Percentiles rank a stretch among this genome's conserved stretches.
Evolutionary conservation across 2,888 invertebrate genomes (phyloP).

Genomic region (Lepidochitona cinerea): DNA sequence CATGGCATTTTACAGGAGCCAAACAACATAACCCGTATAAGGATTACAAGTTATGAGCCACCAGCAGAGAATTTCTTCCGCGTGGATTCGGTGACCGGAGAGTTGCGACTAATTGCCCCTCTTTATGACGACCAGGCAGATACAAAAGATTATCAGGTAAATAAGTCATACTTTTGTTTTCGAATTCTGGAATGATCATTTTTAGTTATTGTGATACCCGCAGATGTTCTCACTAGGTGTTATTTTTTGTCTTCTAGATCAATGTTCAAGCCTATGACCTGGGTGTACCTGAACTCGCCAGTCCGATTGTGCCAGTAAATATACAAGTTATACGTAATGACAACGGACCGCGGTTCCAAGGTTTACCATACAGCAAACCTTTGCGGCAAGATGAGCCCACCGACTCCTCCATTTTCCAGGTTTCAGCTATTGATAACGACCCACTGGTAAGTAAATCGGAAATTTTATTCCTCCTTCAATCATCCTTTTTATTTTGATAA

Average conservation of each 20-base stretch:
- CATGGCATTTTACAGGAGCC: not conserved
- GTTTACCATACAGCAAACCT: not conserved
- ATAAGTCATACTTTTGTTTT: not conserved
- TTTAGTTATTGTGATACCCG: too few species aligned
- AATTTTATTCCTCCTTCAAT: not conserved
- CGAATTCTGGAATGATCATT: too few species aligned
- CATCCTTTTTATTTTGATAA: not conserved
- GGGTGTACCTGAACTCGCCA: slow-evolving; percentile 22
- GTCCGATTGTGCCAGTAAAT: not conserved
- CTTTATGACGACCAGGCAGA: slow-evolving; percentile 8
- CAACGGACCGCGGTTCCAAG: not conserved
- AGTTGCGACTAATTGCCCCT: slow-evolving; percentile 21
- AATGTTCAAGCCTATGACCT: slow-evolving; percentile 33
- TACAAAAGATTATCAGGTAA: not conserved
- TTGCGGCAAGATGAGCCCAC: not conserved
- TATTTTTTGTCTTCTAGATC: slow-evolving; percentile 21
- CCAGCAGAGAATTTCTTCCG: slow-evolving; percentile 17
- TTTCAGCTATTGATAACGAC: not conserved
- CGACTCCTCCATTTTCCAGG: not conserved
- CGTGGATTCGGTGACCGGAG: slow-evolving; percentile 25
- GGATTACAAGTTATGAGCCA: not conserved
- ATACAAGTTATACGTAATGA: not conserved
- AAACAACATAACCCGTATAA: not conserved
- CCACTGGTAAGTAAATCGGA: not conserved
- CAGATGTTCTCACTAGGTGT: too few species aligned